Base-by-base conservation (phyloP, 2,888 invertebrate species). In the Cosmorhoe ocellata region DNA sequence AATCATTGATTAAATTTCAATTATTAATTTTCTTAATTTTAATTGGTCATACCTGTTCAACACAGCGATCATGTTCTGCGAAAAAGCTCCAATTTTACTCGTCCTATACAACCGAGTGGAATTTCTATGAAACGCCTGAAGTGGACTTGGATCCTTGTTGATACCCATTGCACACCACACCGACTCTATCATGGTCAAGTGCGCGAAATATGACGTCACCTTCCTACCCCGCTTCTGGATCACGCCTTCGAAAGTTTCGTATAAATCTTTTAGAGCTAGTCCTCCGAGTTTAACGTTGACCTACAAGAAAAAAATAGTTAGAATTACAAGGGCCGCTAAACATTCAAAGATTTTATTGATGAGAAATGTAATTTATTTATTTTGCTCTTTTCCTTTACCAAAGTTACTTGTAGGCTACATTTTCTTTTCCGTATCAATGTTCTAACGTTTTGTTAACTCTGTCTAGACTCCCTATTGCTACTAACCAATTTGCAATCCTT, bases 11-110 rank as follows among this genome's bases (percentile, higher is more conserved):
- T 5, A 18, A 3, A 28, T 13, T 34, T 27, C 2, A 24, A 26
- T 14, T 24, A 7, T 13, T 9, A 7, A 1, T 7, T 3, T 4
- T 8, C n/a, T n/a, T n/a, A n/a, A n/a, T n/a, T n/a, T n/a, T n/a
- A n/a, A 11, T 7, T 18, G 6, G 6, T 69, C 85, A 84, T 76
- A 95, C 93, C 92, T 91, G 71, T 94, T 94, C 62, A 96, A 91
- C 9, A 95, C 92, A 24, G 94, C 95, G 14, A 93, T 92, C 8
- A 96, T 69, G 75, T 96, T 96, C 0, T 92, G 88, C 0, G 94
- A 92, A 70, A 96, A 95, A 0, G 95, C 92, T 40, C 91, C 91
- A 27, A 95, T 88, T 1, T 82, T 67, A 7, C 95, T 95, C 0
- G 93, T 93, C 57, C 91, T 91, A 94, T 95, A 96, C 37, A 92